Evolutionary conservation across 2,113 vertebrate genomes (phyloP).

Genomic region (Emydura subglobosa): DNA sequence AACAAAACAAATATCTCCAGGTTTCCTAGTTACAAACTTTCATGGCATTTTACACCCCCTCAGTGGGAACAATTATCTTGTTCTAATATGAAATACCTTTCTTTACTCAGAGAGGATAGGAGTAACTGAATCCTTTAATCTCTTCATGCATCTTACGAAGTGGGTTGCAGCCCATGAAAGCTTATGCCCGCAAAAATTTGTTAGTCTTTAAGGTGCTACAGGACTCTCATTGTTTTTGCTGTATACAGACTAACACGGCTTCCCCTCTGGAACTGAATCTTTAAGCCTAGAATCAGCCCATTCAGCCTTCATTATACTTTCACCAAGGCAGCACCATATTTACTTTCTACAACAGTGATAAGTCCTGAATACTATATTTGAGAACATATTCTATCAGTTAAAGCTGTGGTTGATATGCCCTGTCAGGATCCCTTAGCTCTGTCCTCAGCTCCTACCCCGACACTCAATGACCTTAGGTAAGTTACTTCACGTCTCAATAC

Average conservation of each 20-base stretch:
- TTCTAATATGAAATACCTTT: background rate
- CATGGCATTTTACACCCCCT: background rate
- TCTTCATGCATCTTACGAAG: no score
- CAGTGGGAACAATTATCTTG: background rate
- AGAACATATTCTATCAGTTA: background rate
- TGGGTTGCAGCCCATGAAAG: no score
- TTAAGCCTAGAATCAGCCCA: conserved; percentile 5
- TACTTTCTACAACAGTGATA: background rate
- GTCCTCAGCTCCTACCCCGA: background rate
- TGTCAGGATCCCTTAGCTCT: background rate
- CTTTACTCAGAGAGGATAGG: background rate
- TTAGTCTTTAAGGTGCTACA: no score
- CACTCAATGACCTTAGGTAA: background rate
- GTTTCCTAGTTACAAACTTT: background rate
- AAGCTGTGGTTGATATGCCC: background rate
- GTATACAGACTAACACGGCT: no score
- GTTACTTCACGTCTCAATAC: background rate
- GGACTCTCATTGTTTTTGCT: no score
- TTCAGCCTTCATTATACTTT: conserved; percentile 3
- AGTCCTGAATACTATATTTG: background rate
- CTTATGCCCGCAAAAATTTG: no score
- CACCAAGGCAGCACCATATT: background rate
- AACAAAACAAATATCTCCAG: background rate
- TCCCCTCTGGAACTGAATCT: no score
- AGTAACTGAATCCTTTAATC: background rate